Evolutionary conservation across 2,797 vertebrate genomes (phyloP).

Genomic region (Liparis tanakae): DNA sequence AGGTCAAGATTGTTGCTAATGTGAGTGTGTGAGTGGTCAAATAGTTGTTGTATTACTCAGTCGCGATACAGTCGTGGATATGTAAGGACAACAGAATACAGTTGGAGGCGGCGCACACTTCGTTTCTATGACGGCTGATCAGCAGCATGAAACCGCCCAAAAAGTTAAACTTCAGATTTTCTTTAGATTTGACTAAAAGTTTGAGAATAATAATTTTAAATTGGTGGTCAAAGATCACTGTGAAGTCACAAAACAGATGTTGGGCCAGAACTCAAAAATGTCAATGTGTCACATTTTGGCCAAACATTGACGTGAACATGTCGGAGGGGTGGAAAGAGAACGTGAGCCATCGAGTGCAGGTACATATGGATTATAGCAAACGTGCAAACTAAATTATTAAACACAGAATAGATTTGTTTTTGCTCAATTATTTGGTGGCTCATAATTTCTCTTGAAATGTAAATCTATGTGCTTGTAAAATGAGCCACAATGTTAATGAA

Average conservation of each 20-base stretch:
- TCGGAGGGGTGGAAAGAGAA: no score
- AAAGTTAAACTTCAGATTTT: not conserved
- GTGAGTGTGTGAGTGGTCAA: constrained; percentile 78
- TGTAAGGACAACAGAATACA: not conserved
- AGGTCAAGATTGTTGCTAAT: constrained; percentile 97
- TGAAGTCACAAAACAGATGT: no score
- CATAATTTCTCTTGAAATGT: not conserved
- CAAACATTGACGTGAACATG: no score
- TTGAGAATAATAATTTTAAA: no score
- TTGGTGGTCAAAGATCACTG: no score
- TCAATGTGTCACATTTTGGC: no score
- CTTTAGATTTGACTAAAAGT: no score
- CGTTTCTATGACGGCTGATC: not conserved
- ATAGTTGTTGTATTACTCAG: not conserved
- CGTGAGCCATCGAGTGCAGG: not conserved
- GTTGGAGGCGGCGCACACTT: not conserved
- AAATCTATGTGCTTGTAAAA: not conserved
- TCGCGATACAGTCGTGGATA: not conserved
- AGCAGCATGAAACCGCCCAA: not conserved
- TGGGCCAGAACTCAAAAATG: no score
- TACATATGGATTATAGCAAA: not conserved
- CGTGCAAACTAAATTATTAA: not conserved
- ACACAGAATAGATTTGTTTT: not conserved
- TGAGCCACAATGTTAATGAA: not conserved
- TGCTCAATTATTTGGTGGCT: not conserved